phyloP scores from a whole-genome alignment of 2,113 vertebrate genomes.

The Chloropsis cyanopogon region DNA sequence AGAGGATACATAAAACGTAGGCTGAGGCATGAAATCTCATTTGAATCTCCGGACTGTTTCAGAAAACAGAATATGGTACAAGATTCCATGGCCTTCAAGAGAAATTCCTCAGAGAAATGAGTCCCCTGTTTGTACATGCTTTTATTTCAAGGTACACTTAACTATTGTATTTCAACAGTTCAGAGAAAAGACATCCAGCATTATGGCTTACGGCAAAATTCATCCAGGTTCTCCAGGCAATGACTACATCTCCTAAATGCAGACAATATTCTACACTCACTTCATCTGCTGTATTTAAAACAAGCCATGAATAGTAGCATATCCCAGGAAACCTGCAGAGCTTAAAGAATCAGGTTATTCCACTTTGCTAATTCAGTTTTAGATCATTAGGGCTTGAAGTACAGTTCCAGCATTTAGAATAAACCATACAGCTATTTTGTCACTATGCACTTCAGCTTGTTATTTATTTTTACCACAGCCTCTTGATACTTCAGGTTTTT shows the following conservation, averaged over 20 bases:
- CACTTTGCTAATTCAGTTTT: not conserved
- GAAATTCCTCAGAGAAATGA: not conserved
- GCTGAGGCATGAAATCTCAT: not conserved
- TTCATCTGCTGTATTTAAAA: not conserved
- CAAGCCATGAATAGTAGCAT: not conserved
- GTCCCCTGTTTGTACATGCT: fast-evolving
- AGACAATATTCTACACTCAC: not conserved
- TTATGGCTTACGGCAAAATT: fast-evolving
- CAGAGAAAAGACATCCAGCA: not conserved
- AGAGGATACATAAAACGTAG: not conserved
- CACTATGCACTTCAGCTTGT: not conserved
- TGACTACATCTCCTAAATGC: not conserved
- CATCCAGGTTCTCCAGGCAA: not conserved
- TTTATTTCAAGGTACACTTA: not conserved
- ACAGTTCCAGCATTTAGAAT: not conserved
- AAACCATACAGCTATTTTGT: not conserved
- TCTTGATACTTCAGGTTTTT: not conserved
- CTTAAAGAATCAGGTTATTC: not conserved
- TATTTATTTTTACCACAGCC: not conserved
- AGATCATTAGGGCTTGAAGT: not conserved
- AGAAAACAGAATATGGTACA: not conserved
- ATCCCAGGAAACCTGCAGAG: not conserved
- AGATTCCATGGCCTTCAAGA: not conserved
- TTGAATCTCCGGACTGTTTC: not conserved
- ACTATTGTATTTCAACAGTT: not conserved